Percentiles rank a stretch among this genome's conserved stretches.
These are phyloP conservation scores for Nerophis lumbriciformis DNA, from an alignment of 2,113 vertebrate species.

Conservation along the genomic window DNA sequence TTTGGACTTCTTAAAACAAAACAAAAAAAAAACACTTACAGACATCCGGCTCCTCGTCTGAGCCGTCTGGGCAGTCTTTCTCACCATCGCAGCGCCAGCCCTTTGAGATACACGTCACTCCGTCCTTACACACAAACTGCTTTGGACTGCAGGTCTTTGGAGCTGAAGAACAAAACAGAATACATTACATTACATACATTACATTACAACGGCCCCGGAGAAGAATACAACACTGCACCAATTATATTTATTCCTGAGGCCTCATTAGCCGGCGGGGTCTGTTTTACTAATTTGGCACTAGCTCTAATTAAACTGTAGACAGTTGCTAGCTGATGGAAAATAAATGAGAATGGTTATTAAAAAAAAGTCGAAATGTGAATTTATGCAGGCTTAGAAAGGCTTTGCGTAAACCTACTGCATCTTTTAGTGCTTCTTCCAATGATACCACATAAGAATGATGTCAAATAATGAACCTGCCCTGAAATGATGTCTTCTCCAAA, in stretches of 20 bases:
- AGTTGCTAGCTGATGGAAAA: slow-evolving; percentile 20
- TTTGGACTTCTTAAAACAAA: background rate
- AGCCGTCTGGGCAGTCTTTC: slow-evolving; percentile 96
- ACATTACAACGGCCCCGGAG: slow-evolving; percentile 17
- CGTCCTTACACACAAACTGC: slow-evolving; percentile 96
- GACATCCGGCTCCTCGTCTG: slow-evolving; percentile 90
- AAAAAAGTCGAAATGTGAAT: slow-evolving; percentile 14
- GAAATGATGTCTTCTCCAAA: no score
- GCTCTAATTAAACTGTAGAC: slow-evolving; percentile 41
- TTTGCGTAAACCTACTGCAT: slow-evolving; percentile 38
- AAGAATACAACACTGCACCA: slow-evolving; percentile 20
- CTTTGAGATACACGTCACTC: slow-evolving; percentile 95
- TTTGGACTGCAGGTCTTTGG: slow-evolving; percentile 95
- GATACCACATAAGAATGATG: slow-evolving; percentile 52
- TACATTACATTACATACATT: slow-evolving; percentile 8
- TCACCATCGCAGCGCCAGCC: slow-evolving; percentile 97
- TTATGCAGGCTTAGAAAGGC: slow-evolving; percentile 11
- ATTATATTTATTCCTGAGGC: slow-evolving; percentile 41
- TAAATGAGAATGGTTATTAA: slow-evolving; percentile 12
- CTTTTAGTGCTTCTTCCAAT: slow-evolving; percentile 53
- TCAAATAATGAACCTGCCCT: slow-evolving; percentile 54
- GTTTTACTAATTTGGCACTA: slow-evolving; percentile 34
- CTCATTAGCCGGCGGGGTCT: slow-evolving; percentile 46
- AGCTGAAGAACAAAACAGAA: slow-evolving; percentile 66
- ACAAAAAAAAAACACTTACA: slow-evolving; percentile 75